Conservation (phyloP, 2,797 vertebrate species). For the Petrocephalus schoutedeni region DNA sequence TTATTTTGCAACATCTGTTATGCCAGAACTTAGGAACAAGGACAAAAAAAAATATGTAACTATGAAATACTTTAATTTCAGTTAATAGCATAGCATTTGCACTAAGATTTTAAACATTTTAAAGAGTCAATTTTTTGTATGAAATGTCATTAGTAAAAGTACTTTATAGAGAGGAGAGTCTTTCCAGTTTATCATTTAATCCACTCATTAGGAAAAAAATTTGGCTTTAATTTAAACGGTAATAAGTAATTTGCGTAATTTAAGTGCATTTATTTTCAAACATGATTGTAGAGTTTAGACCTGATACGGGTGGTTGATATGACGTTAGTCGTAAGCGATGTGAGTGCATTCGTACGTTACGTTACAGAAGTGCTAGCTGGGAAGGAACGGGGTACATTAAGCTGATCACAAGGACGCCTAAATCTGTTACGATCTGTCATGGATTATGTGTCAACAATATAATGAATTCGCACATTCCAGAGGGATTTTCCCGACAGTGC, state of each 20-base stretch:
- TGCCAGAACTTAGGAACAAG: not conserved
- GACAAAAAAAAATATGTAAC: not conserved
- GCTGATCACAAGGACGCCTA: not conserved
- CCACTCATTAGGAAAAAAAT: not conserved
- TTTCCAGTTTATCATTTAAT: constrained; percentile 3
- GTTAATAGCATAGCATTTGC: not conserved
- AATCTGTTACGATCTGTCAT: constrained; percentile 8
- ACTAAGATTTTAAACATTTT: not conserved
- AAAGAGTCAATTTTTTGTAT: not conserved
- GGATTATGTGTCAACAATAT: constrained; percentile 13
- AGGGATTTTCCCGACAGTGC: not conserved
- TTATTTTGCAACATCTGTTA: not conserved
- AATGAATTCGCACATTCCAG: constrained; percentile 10
- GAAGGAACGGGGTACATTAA: not conserved
- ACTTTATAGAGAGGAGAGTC: not conserved
- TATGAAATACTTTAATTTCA: not conserved
- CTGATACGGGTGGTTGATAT: not conserved
- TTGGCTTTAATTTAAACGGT: not conserved
- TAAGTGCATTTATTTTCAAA: not conserved
- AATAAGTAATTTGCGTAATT: constrained; percentile 3
- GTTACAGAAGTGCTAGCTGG: not conserved
- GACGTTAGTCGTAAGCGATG: not conserved
- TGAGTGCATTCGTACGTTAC: not conserved
- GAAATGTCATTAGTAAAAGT: not conserved
- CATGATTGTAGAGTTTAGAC: not conserved